These are phyloP conservation scores for Benthosema pterotum DNA, from an alignment of 2,797 vertebrate species.

Conservation along the genomic window DNA sequence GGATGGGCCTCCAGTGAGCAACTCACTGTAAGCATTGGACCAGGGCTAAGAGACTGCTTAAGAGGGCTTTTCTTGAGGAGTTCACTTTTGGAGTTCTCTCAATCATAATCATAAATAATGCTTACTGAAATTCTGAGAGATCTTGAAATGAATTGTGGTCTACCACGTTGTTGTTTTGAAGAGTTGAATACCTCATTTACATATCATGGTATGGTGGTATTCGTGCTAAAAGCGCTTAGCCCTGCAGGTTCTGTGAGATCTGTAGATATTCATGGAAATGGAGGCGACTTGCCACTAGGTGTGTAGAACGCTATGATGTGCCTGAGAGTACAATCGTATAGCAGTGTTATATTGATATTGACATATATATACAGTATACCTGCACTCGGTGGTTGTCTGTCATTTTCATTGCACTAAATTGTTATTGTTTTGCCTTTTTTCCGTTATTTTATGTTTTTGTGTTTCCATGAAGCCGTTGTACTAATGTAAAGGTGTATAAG, in stretches of 20 bases:
- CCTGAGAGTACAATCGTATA: slow-evolving; percentile 26
- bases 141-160: not conserved
- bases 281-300: slow-evolving; percentile 33
- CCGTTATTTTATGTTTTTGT: slow-evolving; percentile 64
- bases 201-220: slow-evolving; percentile 18
- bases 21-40: too few species aligned
- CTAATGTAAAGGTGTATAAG: slow-evolving; percentile 66
- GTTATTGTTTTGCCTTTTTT: slow-evolving; percentile 68
- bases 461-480: slow-evolving; percentile 29
- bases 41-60: too few species aligned
- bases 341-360: slow-evolving; percentile 26
- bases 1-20: too few species aligned
- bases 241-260: slow-evolving; percentile 1
- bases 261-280: slow-evolving; percentile 19
- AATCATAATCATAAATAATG: slow-evolving; percentile 1
- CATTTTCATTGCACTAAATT: slow-evolving; percentile 65
- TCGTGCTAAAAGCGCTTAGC: slow-evolving; percentile 19
- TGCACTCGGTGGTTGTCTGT: slow-evolving; percentile 53
- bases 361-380: slow-evolving; percentile 33
- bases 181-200: not conserved
- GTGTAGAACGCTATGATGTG: slow-evolving; percentile 23
- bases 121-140: not conserved
- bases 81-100: not conserved
- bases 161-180: slow-evolving; percentile 6
- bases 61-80: not conserved